A percentile compares a stretch with the other conserved stretches of the same genome.
phyloP scores from a whole-genome alignment of 2,113 vertebrate species.

The Trichomycterus rosablanca region DNA sequence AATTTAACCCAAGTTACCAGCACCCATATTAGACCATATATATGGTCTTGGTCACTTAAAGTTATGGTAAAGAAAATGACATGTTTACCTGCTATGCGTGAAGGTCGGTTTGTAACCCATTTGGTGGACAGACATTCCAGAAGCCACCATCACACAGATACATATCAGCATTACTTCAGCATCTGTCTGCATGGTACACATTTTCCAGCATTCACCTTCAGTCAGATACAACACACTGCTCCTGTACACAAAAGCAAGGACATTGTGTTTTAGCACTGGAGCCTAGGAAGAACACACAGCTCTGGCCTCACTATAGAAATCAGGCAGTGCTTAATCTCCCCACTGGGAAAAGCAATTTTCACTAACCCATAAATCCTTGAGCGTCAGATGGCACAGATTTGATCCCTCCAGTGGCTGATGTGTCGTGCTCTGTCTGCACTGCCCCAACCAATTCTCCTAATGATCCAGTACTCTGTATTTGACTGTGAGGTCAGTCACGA shows the following conservation, averaged over 20 bases:
- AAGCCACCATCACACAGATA: constrained; percentile 53
- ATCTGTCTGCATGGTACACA: constrained; percentile 70
- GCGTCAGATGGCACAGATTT: constrained; percentile 78
- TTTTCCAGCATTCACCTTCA: constrained; percentile 52
- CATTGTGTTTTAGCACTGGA: constrained; percentile 56
- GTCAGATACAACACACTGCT: constrained; percentile 57
- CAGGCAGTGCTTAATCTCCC: constrained; percentile 72
- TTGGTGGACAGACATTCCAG: constrained; percentile 53
- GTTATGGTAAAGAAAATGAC: too few relatives aligned
- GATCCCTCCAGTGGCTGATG: constrained; percentile 69
- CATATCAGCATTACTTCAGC: constrained; percentile 62
- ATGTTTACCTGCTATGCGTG: constrained; percentile 67
- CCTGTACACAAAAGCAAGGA: constrained; percentile 45
- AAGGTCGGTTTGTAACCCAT: constrained; percentile 62
- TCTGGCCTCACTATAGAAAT: constrained; percentile 52
- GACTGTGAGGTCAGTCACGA: constrained; percentile 54
- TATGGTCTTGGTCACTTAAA: too few relatives aligned
- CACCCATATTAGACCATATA: too few relatives aligned
- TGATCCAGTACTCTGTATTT: constrained; percentile 58
- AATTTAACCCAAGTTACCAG: too few relatives aligned
- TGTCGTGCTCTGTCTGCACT: constrained; percentile 57
- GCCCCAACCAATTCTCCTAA: constrained; percentile 59
- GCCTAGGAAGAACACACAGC: constrained; percentile 22
- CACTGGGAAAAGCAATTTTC: constrained; percentile 76
- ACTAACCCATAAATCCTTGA: constrained; percentile 76